Percentiles rank a stretch among this genome's conserved stretches.
These are phyloP conservation scores for Acleris cristana DNA, from an alignment of 2,888 invertebrate genomes.

Conservation along the genomic window DNA sequence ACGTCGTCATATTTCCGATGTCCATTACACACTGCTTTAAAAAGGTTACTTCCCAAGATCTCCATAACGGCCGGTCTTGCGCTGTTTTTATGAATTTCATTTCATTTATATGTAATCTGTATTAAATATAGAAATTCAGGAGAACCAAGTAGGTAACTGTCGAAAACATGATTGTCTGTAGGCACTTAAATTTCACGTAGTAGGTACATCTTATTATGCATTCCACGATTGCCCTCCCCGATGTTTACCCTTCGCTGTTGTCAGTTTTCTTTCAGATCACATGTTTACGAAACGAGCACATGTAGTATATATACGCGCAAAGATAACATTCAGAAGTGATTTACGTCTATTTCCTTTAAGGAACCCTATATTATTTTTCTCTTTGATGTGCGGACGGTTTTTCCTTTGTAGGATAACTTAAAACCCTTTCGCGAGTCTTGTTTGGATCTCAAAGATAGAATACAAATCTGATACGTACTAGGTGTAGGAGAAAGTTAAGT, in stretches of 20 bases:
- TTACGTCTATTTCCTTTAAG: conserved; percentile 35
- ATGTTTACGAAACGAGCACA: conserved; percentile 46
- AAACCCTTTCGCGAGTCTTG: conserved; percentile 19
- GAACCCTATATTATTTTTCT: conserved; percentile 32
- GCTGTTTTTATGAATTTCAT: no score
- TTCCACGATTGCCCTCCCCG: conserved; percentile 50
- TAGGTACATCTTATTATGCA: conserved; percentile 54
- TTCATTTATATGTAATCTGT: no score
- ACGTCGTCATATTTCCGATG: no score
- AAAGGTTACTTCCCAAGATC: no score
- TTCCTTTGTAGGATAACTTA: conserved; percentile 29
- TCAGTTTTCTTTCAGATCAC: conserved; percentile 48
- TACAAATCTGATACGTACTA: conserved; percentile 19
- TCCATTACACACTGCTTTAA: no score
- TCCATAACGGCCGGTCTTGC: no score
- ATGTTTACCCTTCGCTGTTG: conserved; percentile 49
- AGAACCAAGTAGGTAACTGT: neutral
- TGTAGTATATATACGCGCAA: conserved; percentile 44
- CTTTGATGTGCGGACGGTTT: conserved; percentile 29
- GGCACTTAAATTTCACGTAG: conserved; percentile 39
- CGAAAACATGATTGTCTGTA: conserved; percentile 25
- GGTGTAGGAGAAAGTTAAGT: conserved; percentile 17
- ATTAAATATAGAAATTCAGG: no score
- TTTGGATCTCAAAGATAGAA: conserved; percentile 19
- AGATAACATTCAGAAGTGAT: conserved; percentile 46